Evolutionary conservation across 2,888 invertebrate genomes (phyloP).

Genomic region (Xylocampa areola): DNA sequence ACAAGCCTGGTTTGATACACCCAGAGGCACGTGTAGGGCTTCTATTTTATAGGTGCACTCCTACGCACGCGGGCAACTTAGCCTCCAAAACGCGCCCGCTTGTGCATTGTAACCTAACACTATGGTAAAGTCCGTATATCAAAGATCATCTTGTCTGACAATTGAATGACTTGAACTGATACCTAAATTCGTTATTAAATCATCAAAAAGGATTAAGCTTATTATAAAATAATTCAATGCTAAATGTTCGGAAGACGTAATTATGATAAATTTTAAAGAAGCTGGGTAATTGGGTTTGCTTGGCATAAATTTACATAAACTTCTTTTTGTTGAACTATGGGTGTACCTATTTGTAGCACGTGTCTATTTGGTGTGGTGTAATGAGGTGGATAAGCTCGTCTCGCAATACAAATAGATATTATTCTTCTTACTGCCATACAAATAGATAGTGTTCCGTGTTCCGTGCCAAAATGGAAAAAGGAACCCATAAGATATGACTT

Average conservation of each 20-base stretch:
- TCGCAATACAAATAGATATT: too few species aligned
- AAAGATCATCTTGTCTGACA: constrained; percentile 2
- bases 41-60: too few species aligned
- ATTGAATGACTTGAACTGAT: constrained; percentile 5
- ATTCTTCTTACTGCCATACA: too few species aligned
- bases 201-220: constrained; percentile 1
- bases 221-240: constrained; percentile 6
- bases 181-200: constrained; percentile 7
- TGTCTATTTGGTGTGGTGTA: too few species aligned
- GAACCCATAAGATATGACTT: too few species aligned
- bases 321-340: constrained; percentile 15
- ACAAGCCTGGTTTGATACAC: too few species aligned
- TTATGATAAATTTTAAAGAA: constrained; percentile 1
- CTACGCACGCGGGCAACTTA: background rate
- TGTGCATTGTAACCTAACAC: background rate
- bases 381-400: too few species aligned
- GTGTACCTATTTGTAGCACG: too few species aligned
- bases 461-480: too few species aligned
- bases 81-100: background rate
- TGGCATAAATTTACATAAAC: background rate
- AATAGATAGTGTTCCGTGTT: too few species aligned
- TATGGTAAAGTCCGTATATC: constrained; percentile 1
- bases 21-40: too few species aligned
- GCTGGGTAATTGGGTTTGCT: constrained; percentile 1
- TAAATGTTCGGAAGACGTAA: constrained; percentile 14